phyloP scores from a whole-genome alignment of 1,140 invertebrate species.

The Melipona quadrifasciata region DNA sequence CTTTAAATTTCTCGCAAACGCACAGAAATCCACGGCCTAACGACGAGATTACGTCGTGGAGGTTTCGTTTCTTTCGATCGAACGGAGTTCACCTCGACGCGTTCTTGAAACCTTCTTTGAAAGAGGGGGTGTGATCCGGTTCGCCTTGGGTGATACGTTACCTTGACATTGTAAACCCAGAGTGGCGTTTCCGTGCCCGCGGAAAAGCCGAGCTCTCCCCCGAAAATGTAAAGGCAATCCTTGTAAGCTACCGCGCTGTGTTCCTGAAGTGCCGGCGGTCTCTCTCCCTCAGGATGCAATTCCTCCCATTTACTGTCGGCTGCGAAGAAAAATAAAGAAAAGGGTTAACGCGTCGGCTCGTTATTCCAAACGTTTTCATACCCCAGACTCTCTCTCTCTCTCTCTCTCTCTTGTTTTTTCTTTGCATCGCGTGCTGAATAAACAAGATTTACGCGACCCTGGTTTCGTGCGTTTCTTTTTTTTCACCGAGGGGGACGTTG shows the following conservation, averaged over 20 bases:
- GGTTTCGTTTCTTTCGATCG: no score
- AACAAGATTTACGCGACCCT: slow-evolving; percentile 32
- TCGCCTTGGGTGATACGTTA: slow-evolving; percentile 72
- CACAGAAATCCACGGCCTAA: no score
- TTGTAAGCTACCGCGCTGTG: slow-evolving; percentile 91
- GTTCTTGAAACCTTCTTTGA: neutral
- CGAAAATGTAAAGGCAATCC: slow-evolving; percentile 92
- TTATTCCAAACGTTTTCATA: slow-evolving; percentile 50
- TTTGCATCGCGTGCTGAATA: slow-evolving; percentile 7
- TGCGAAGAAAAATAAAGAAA: slow-evolving; percentile 75
- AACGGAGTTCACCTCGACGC: no score
- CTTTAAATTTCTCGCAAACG: no score
- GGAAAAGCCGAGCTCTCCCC: slow-evolving; percentile 92
- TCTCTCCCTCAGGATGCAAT: slow-evolving; percentile 86
- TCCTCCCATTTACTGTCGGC: slow-evolving; percentile 87
- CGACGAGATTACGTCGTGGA: no score
- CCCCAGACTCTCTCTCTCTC: neutral
- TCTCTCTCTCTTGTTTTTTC: neutral
- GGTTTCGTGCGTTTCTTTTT: slow-evolving; percentile 6
- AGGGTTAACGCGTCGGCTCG: slow-evolving; percentile 26
- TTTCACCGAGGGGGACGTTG: slow-evolving; percentile 2
- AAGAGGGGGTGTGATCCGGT: neutral
- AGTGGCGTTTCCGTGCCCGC: slow-evolving; percentile 91
- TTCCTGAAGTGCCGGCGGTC: slow-evolving; percentile 91
- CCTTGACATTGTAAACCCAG: slow-evolving; percentile 93